A percentile compares a stretch with the other conserved stretches of the same genome.
Evolutionary conservation across 1,140 invertebrate genomes (phyloP).

Genomic region (Macrobrachium rosenbergii): DNA sequence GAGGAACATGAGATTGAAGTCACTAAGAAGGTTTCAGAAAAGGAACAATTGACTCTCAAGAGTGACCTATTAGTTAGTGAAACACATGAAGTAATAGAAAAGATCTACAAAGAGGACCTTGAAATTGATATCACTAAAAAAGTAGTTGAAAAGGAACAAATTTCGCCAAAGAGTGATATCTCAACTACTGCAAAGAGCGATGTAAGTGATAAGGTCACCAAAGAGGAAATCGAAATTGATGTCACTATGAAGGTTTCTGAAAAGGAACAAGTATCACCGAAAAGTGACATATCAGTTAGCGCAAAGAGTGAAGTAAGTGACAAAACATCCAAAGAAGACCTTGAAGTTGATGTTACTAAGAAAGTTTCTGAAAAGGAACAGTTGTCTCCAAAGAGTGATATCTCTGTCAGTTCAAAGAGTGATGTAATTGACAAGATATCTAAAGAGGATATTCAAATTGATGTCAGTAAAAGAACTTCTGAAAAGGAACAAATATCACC

Average conservation of each 20-base stretch:
- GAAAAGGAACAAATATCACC: constrained; percentile 34
- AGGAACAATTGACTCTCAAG: neutral
- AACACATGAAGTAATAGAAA: neutral
- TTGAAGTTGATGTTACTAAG: constrained; percentile 1
- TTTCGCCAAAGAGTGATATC: constrained; percentile 46
- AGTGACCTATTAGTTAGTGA: constrained; percentile 4
- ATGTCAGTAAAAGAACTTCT: neutral
- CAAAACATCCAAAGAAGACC: neutral
- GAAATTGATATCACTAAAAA: constrained; percentile 22
- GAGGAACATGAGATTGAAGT: no score
- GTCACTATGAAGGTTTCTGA: neutral
- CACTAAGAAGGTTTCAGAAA: constrained; percentile 12
- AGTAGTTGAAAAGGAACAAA: constrained; percentile 9
- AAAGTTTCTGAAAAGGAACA: constrained; percentile 37
- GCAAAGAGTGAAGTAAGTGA: constrained; percentile 33
- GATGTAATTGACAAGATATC: constrained; percentile 18
- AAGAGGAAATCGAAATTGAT: constrained; percentile 4
- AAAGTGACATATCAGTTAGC: constrained; percentile 47
- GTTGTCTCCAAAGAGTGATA: constrained; percentile 54
- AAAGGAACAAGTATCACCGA: constrained; percentile 26
- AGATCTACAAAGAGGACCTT: neutral
- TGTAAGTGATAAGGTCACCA: neutral
- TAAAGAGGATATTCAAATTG: neutral
- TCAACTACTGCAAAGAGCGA: constrained; percentile 43
- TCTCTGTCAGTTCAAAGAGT: constrained; percentile 48